Base-by-base conservation (phyloP, 2,113 vertebrate genomes). In the Serilophus lunatus region DNA sequence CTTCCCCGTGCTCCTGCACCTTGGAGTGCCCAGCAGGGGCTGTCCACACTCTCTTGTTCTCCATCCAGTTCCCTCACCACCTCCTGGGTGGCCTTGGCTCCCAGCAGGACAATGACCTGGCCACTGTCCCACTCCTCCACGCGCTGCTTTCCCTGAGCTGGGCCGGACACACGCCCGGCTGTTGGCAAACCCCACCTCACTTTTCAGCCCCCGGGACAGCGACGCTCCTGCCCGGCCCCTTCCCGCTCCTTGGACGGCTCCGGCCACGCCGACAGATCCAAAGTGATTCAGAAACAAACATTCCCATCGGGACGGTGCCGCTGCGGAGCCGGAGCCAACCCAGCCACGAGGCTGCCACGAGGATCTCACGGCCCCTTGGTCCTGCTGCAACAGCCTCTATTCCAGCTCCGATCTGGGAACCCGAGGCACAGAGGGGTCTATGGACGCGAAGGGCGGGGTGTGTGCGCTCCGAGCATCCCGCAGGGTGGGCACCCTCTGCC, bases 371-470 rank as follows among this genome's bases (percentile, higher is more conserved):
- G 56, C 8, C 16, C 40, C 78, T 50, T 3, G 2, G 38, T 40
- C 20, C 19, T 1, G 56, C 36, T 8, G 18, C 36, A 8, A 14
- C 28, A 78, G 45, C 40, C 45, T 7, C 54, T 1, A 1, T 5
- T 18, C 59, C 29, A 1, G 63, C 26, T 45, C 53, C 12, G 28
- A 4, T 0, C 17, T 0, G 54, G 63, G 81, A 88, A 80, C 80
- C 44, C 6, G 78, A 90, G 82, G 83, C 56, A 71, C 28, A 0
- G 79, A 35, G 60, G 7, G 20, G 3, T 5, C 42, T 20, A 26
- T 0, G 26, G 13, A 0, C 0, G 47, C 4, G 25, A 6, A 1
- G 70, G 35, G 16, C 2, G 71, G 33, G 76, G 33, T 2, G 10
- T 2, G 7, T 1, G 25, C 7, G 11, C 64, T 5, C 60, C 1